These are phyloP conservation scores for Phalanger gymnotis DNA, from an alignment of 2,797 vertebrate species.

Conservation along the genomic window DNA sequence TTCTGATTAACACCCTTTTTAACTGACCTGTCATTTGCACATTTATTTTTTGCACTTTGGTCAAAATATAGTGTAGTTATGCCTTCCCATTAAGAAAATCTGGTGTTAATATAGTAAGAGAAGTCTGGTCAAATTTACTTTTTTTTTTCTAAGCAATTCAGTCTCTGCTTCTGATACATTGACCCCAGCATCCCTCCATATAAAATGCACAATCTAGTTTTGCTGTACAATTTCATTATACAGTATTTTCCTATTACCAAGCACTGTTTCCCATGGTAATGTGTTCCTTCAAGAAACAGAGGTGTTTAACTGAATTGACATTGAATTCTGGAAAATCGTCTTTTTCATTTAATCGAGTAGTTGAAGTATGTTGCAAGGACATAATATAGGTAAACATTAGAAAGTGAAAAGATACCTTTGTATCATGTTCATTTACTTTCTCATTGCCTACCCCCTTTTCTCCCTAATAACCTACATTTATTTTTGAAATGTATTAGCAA, in stretches of 20 bases:
- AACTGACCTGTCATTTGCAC: background rate
- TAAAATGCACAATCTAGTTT: background rate
- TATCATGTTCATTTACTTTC: background rate
- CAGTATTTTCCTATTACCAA: background rate
- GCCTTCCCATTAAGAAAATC: background rate
- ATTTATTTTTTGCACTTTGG: background rate
- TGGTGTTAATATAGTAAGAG: background rate
- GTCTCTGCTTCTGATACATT: background rate
- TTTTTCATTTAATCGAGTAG: background rate
- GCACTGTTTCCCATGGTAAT: background rate
- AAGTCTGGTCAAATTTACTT: background rate
- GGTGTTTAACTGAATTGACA: background rate
- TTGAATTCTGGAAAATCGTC: conserved; percentile 9
- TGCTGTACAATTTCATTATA: background rate
- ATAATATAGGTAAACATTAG: background rate
- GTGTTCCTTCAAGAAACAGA: background rate
- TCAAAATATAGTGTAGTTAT: background rate
- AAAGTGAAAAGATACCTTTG: background rate
- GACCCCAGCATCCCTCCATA: background rate
- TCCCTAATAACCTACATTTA: conserved; percentile 25
- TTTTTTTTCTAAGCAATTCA: background rate
- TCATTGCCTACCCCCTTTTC: background rate
- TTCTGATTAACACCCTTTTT: background rate
- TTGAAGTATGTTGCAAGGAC: background rate
- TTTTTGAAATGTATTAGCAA: conserved; percentile 28